These are phyloP conservation scores for Holotrichia oblita DNA, from an alignment of 1,140 invertebrate genomes.

Conservation along the genomic window DNA sequence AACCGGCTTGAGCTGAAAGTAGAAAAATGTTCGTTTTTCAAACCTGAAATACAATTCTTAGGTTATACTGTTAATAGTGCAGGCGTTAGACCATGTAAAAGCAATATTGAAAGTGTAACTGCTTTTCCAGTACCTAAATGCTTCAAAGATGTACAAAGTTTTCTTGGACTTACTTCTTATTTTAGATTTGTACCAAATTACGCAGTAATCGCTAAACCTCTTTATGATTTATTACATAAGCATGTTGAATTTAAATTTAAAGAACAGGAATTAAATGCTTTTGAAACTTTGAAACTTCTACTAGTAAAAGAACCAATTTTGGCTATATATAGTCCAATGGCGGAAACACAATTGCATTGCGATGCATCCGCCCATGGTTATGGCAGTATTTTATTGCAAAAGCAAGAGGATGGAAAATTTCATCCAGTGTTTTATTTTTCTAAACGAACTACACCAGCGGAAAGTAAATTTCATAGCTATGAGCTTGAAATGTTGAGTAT, in stretches of 20 bases:
- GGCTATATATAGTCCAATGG: conserved; percentile 54
- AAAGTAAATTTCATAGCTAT: conserved; percentile 60
- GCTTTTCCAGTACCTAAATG: conserved; percentile 18
- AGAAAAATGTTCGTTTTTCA: conserved; percentile 15
- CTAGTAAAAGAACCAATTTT: conserved; percentile 51
- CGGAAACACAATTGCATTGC: conserved; percentile 54
- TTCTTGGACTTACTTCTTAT: conserved; percentile 33
- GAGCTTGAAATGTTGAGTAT: conserved; percentile 63
- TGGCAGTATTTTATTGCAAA: conserved; percentile 55
- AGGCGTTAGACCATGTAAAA: conserved; percentile 21
- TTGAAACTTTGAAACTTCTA: conserved; percentile 28
- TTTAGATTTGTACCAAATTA: conserved; percentile 58
- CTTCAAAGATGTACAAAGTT: conserved; percentile 22
- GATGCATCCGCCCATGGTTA: conserved; percentile 52
- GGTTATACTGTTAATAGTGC: conserved; percentile 10
- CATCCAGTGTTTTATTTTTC: conserved; percentile 61
- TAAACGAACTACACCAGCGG: conserved; percentile 53
- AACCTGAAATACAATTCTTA: background rate
- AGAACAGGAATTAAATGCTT: conserved; percentile 33
- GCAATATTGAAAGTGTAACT: conserved; percentile 29
- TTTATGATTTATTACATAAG: conserved; percentile 54
- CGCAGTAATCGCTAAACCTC: conserved; percentile 50
- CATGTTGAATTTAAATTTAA: conserved; percentile 48
- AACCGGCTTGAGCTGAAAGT: conserved; percentile 15
- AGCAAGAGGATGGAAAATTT: conserved; percentile 46